These are phyloP conservation scores for Neosilurus hyrtlii DNA, from an alignment of 2,797 vertebrate genomes.

Conservation along the genomic window DNA sequence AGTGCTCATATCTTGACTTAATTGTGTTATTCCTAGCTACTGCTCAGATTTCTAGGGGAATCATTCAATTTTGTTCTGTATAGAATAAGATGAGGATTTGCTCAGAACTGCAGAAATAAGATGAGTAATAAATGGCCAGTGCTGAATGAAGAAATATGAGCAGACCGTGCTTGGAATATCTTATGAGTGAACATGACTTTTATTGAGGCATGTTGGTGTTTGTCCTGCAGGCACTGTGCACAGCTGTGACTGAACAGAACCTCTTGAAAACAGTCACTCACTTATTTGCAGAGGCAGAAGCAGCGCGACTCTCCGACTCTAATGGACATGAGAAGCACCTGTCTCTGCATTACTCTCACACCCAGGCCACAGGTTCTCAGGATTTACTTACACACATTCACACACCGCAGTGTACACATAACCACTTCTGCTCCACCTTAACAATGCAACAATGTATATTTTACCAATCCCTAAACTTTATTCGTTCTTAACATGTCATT, in stretches of 20 bases:
- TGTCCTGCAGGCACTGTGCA: constrained; percentile 76
- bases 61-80: not conserved
- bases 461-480: not conserved
- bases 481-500: not conserved
- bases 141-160: not conserved
- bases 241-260: constrained; percentile 84
- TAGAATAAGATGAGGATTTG: constrained; percentile 21
- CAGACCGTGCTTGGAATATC: constrained; percentile 11
- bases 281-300: constrained; percentile 82
- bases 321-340: constrained; percentile 57
- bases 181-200: constrained; percentile 44
- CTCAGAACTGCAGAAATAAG: constrained; percentile 33
- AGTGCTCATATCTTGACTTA: constrained; percentile 30
- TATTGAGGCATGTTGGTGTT: constrained; percentile 43
- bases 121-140: constrained; percentile 26
- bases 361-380: constrained; percentile 60
- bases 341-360: constrained; percentile 41
- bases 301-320: constrained; percentile 49
- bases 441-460: not conserved
- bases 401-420: not conserved
- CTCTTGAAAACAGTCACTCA: constrained; percentile 87
- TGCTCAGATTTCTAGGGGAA: not conserved
- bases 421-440: not conserved
- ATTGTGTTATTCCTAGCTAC: constrained; percentile 8
- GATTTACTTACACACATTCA: not conserved